Conservation (phyloP, 2,797 vertebrate genomes). For the Phoxinus dragarum region DNA sequence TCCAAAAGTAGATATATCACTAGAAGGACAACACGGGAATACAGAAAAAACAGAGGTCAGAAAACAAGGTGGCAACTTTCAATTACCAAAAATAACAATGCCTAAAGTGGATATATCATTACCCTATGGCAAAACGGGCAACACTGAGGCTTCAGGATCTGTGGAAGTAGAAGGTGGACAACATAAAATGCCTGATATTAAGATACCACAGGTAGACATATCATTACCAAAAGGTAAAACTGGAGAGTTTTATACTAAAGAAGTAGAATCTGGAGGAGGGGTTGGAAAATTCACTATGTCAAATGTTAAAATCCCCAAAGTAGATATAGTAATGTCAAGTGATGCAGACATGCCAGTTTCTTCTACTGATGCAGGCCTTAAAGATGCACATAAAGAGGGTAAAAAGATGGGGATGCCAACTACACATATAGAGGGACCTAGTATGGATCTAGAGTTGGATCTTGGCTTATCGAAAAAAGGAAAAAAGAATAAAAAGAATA, state of each 20-base stretch:
- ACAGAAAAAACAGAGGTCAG: background rate
- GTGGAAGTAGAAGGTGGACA: constrained; percentile 28
- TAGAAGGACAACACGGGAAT: background rate
- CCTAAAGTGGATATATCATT: constrained; percentile 28
- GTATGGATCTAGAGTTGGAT: constrained; percentile 65
- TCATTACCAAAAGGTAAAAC: constrained; percentile 67
- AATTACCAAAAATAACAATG: constrained; percentile 54
- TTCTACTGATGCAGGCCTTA: background rate
- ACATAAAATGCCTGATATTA: constrained; percentile 65
- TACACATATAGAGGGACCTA: constrained; percentile 67
- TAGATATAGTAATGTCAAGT: constrained; percentile 58
- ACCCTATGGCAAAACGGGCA: background rate
- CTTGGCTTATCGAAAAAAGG: constrained; percentile 65
- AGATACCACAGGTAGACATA: constrained; percentile 70
- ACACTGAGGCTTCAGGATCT: constrained; percentile 25
- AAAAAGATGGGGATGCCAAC: constrained; percentile 65
- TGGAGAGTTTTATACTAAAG: constrained; percentile 45
- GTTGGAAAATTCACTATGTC: constrained; percentile 55
- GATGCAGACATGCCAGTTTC: background rate
- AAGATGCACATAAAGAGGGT: constrained; percentile 32
- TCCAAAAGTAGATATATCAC: constrained; percentile 16
- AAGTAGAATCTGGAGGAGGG: constrained; percentile 48
- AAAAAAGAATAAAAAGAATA: constrained; percentile 68
- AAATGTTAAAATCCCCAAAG: constrained; percentile 62
- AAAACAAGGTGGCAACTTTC: constrained; percentile 57